Conservation (phyloP, 1,140 invertebrate species). For the Mactra quadrangularis region DNA sequence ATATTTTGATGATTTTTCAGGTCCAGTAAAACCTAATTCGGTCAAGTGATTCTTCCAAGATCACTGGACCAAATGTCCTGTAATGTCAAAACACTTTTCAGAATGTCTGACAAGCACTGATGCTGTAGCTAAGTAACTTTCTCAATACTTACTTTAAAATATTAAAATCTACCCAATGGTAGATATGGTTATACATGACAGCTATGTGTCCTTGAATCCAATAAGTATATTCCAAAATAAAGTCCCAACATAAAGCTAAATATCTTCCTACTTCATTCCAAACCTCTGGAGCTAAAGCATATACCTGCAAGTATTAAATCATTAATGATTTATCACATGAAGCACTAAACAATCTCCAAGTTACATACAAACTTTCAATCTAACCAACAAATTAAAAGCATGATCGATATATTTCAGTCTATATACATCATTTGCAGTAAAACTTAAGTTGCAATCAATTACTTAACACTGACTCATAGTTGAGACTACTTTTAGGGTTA, state of each 20-base stretch:
- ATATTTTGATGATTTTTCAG: background rate
- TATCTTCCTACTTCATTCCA: conserved; percentile 44
- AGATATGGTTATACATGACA: conserved; percentile 21
- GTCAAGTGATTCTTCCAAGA: too few species aligned
- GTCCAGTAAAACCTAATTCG: too few species aligned
- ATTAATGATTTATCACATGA: too few species aligned
- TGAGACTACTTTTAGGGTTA: too few species aligned
- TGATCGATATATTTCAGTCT: too few species aligned
- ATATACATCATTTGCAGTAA: too few species aligned
- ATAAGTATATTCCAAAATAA: conserved; percentile 50
- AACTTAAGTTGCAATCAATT: too few species aligned
- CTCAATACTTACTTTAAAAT: conserved; percentile 50
- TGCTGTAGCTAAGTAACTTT: background rate
- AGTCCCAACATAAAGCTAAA: conserved; percentile 35
- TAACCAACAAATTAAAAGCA: too few species aligned
- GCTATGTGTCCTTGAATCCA: conserved; percentile 59
- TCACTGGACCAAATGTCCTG: background rate
- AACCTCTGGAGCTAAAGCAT: conserved; percentile 39
- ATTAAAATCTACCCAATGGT: conserved; percentile 53
- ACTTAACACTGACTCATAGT: too few species aligned
- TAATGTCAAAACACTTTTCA: background rate
- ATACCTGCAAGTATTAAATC: conserved; percentile 39
- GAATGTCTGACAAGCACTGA: background rate
- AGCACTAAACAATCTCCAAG: too few species aligned
- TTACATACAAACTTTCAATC: too few species aligned